Base-by-base conservation (phyloP, 2,888 invertebrate species). In the Drosophila infuscata region DNA sequence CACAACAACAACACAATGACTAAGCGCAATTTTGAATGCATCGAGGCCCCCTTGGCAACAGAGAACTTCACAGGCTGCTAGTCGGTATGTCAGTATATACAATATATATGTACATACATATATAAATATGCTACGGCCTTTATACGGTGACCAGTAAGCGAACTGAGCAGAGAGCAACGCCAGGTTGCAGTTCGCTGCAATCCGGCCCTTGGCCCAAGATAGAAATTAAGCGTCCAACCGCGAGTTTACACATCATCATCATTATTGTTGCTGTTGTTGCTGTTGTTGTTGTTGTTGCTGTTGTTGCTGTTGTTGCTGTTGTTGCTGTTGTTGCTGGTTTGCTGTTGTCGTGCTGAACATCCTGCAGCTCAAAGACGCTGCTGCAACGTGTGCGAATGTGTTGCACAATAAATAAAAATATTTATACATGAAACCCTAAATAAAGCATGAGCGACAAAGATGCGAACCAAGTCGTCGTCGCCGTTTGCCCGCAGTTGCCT, bases 351-450 rank as follows among this genome's bases (percentile, higher is more conserved):
- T 83, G 86, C 83, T 81, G 66, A 59, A 71, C 85, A 82, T 82
- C 82, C 84, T 82, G 74, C 73, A 62, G 78, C 68, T 59, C 49
- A 60, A 59, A 49, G 57, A 30, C 48, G 57, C 41, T 32, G 69
- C 65, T 69, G 82, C 84, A 88, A 89, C 84, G 86, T 89, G 85
- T 85, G 88, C 86, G 87, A 89, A 88, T 88, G 87, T 88, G 89
- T 88, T 88, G 90, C 88, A 89, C 90, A 88, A 88, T 88, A 89
- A 88, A 88, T 88, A 88, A 88, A 88, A 88, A 88, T 88, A 89
- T 88, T 88, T 88, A 89, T 85, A 88, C 87, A 88, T 89, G 90
- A 88, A 89, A 88, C 89, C 89, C 83, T 87, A 87, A 87, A 89
- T 89, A 89, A 87, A 87, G 86, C 85, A 85, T 89, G 84, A 89